Base-by-base conservation (phyloP, 1,140 invertebrate genomes). In the Lutraria rhynchaena region DNA sequence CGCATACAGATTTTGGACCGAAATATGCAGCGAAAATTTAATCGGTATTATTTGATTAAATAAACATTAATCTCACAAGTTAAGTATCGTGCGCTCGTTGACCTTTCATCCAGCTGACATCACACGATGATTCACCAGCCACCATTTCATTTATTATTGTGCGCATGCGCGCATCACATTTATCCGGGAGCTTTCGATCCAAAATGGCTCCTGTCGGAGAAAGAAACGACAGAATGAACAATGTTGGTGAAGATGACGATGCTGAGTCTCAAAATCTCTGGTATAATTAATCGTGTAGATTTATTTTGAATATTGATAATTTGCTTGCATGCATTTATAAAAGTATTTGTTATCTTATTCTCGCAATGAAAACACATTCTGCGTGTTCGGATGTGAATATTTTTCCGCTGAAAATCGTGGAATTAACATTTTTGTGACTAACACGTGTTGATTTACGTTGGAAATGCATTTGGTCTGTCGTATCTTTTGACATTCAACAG, bases 251-350 rank as follows among this genome's bases (percentile, higher is more conserved):
- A 76, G 92, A 92, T 83, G 88, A 87, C 61, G 89, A 89, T 71
- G 83, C 83, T 41, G 91, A 90, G 82, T 87, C 89, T 44, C 89
- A 92, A 84, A 93, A 92, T 89, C 83, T 93, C 60, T 93, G 92
- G 92, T 93, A 88, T 84, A 37, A 1, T 75, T 7, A 9, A 29
- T 5, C 11, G 87, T 84, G 27, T 27, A 61, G n/a, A 33, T 44
- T 9, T 35, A 46, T n/a, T 55, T 57, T 44, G 13, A 53, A 22
- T 22, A 0, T 63, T 41, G 19, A 35, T 7, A 63, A 22, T 5
- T 15, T n/a, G 35, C 13, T 57, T 57, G 22, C 9, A 57, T 3
- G 2, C 4, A 9, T 5, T 53, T n/a, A n/a, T 57, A 57, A 27
- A 11, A 22, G 55, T 27, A 11, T 27, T 24, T 27, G 29, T 24